Conservation (phyloP, 2,797 vertebrate species). For the Lagorchestes hirsutus region DNA sequence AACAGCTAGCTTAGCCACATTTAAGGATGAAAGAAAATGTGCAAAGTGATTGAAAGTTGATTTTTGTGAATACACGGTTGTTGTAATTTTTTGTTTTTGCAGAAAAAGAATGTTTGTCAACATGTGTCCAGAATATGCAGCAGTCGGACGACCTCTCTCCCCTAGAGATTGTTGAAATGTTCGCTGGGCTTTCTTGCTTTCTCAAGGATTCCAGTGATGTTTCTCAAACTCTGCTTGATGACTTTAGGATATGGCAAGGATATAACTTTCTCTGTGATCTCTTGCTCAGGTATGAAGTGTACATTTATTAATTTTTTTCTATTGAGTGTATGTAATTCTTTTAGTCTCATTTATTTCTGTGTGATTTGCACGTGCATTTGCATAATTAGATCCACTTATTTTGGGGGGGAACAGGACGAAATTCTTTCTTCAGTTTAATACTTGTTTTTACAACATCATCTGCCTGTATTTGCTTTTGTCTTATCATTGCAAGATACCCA, state of each 20-base stretch:
- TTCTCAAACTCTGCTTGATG: conserved; percentile 96
- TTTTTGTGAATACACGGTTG: conserved; percentile 14
- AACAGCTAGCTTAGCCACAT: neutral
- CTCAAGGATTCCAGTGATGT: conserved; percentile 99
- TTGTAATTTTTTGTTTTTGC: conserved; percentile 76
- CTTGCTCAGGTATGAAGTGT: conserved; percentile 92
- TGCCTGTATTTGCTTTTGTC: conserved; percentile 8
- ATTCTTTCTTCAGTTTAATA: neutral
- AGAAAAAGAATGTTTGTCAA: conserved; percentile 99
- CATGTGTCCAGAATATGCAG: conserved; percentile 99
- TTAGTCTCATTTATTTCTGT: conserved; percentile 8
- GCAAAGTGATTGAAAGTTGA: neutral
- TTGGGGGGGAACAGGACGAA: neutral
- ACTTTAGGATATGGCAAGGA: conserved; percentile 99
- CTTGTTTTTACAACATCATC: neutral
- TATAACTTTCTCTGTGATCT: conserved; percentile 98
- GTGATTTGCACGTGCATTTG: neutral
- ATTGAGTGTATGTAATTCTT: neutral
- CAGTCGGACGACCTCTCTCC: conserved; percentile 98
- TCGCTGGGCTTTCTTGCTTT: conserved; percentile 97
- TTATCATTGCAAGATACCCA: neutral
- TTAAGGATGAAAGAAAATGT: conserved; percentile 42
- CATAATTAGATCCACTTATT: neutral
- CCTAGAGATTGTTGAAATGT: conserved; percentile 99
- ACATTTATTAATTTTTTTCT: conserved; percentile 51